Base-by-base conservation (phyloP, 2,797 vertebrate genomes). In the Enteromius argenteus region DNA sequence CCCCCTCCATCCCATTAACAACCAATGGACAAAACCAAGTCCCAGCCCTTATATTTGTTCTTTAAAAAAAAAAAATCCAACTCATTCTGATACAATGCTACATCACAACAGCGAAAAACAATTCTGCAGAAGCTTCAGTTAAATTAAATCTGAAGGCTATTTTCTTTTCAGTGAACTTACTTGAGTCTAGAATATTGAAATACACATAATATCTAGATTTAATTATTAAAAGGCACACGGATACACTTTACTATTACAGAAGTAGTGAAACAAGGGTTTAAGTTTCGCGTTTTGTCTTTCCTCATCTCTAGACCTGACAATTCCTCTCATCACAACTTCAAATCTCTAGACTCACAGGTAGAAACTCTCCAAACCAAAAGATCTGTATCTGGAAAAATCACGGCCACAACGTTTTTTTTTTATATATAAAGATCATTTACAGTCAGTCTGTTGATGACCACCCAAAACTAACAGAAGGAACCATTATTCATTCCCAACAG, bases 401-500 rank as follows among this genome's bases (percentile, higher is more conserved):
- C 23, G 64, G 64, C 79, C 68, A 21, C 81, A 21, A 32, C 35
- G 0, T 30, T 77, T 23, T 44, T 42, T 42, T 37, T 37, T 37
- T 37, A 27, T 27, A 27, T 27, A 74, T 67, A 87, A 85, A 86
- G 82, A 87, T 87, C 66, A 88, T 89, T 89, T 90, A 90, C 86
- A 89, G 88, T 84, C 84, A 79, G 80, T 60, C 87, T 92, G 92
- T 92, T 93, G 92, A 94, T 94, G 92, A 92, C 91, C 90, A 89
- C 91, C 93, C 93, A 95, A 94, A 84, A 94, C 87, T 90, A 94
- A 94, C 92, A 94, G 85, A 88, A 90, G 87, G 91, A 90, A 86
- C 69, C 86, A 89, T 90, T 88, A 94, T 94, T 90, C 92, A 94
- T 95, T 91, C 91, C 86, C 64, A 35, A 78, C 88, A 86, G 89